Evolutionary conservation across 2,797 vertebrate species (phyloP).

Genomic region (Cyprinodon diabolis): DNA sequence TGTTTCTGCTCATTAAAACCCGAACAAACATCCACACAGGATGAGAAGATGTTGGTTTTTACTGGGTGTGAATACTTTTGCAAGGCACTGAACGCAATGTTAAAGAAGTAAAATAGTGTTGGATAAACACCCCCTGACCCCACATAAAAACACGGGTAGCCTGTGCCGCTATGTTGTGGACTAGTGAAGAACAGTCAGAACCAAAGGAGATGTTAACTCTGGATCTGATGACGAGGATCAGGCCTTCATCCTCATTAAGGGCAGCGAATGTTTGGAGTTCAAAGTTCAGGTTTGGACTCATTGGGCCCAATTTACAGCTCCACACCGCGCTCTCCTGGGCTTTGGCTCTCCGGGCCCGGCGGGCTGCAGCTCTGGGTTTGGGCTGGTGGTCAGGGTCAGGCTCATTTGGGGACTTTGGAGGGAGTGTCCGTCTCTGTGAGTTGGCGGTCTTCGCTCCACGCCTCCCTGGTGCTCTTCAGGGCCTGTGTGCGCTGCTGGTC

Average conservation of each 20-base stretch:
- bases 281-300: neutral
- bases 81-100: neutral
- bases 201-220: conserved; percentile 66
- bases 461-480: conserved; percentile 94
- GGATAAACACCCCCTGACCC: conserved; percentile 16
- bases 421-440: conserved; percentile 93
- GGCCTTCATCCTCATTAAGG: conserved; percentile 39
- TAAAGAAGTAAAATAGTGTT: conserved; percentile 18
- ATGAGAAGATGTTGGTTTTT: too few relatives aligned
- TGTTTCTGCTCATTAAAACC: neutral
- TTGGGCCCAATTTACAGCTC: too few relatives aligned
- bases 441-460: conserved; percentile 96
- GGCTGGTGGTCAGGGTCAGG: conserved; percentile 23
- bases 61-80: neutral
- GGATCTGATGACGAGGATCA: conserved; percentile 44
- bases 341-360: conserved; percentile 42
- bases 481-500: conserved; percentile 97
- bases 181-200: too few relatives aligned
- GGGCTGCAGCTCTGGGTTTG: conserved; percentile 28
- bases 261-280: conserved; percentile 64
- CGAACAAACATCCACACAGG: too few relatives aligned
- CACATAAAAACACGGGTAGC: conserved; percentile 42
- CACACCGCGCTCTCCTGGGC: conserved; percentile 58
- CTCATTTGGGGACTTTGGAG: conserved; percentile 91
- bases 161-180: conserved; percentile 22